Evolutionary conservation across 2,113 vertebrate genomes (phyloP).

Genomic region (Apeltes quadracus): DNA sequence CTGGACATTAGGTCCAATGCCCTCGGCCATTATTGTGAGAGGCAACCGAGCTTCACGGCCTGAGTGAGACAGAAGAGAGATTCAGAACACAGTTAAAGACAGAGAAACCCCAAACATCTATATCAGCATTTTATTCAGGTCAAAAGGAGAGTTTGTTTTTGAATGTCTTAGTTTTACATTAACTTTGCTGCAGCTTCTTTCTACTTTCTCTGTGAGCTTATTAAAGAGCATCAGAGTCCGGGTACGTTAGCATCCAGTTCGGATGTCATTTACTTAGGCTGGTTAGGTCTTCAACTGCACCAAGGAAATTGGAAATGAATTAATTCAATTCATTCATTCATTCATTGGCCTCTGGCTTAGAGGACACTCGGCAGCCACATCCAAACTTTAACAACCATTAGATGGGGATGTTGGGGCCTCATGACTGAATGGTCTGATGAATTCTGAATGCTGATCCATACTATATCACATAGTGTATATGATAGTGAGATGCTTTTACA

Average conservation of each 20-base stretch:
- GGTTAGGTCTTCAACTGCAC: conserved; percentile 41
- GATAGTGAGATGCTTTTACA: background rate
- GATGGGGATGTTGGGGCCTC: background rate
- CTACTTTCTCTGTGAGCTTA: no score
- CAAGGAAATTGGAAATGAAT: conserved; percentile 72
- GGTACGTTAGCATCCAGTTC: background rate
- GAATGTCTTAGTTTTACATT: no score
- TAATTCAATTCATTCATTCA: no score
- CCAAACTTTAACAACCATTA: conserved; percentile 30
- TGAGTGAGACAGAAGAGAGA: no score
- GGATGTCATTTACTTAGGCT: conserved; percentile 12
- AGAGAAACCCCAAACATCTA: background rate
- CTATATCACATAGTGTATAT: background rate
- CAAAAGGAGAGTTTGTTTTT: background rate
- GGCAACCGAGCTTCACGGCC: no score
- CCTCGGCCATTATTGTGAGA: no score
- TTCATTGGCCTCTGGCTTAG: conserved; percentile 50
- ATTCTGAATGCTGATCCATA: conserved; percentile 8
- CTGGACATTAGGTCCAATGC: no score
- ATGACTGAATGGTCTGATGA: conserved; percentile 2
- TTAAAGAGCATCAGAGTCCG: background rate
- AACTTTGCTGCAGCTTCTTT: no score
- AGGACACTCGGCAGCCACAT: conserved; percentile 58
- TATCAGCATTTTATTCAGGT: background rate
- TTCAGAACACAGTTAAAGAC: conserved; percentile 7